Percentiles rank a stretch among this genome's conserved stretches.
Conservation (phyloP, 2,888 invertebrate species). For the Autographa pulchrina region DNA sequence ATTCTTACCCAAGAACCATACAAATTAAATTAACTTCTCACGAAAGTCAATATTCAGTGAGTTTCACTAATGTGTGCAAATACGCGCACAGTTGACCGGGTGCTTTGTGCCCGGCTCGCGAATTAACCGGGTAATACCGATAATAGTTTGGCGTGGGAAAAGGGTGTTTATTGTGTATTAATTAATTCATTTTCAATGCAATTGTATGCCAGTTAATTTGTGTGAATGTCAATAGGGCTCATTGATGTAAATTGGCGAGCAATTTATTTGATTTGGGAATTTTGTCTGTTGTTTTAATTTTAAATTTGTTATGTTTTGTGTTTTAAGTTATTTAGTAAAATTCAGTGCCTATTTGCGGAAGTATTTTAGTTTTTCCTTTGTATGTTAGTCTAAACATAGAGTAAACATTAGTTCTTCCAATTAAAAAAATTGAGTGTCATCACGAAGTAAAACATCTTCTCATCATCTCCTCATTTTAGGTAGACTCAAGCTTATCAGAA, state of each 20-base stretch:
- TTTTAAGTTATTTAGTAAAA: background rate
- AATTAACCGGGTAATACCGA: conserved; percentile 47
- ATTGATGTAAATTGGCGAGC: conserved; percentile 26
- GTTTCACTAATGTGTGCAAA: conserved; percentile 61
- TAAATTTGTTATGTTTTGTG: background rate
- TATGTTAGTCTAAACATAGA: no score
- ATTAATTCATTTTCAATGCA: conserved; percentile 52
- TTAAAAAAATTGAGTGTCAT: no score
- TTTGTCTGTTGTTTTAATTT: background rate
- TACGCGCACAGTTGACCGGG: conserved; percentile 38
- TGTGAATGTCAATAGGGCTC: conserved; percentile 42
- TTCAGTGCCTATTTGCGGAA: no score
- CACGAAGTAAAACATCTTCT: no score
- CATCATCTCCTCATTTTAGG: no score
- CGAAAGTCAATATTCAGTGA: conserved; percentile 68
- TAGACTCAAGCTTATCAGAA: no score
- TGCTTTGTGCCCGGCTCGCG: conserved; percentile 51
- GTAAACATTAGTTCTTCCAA: no score
- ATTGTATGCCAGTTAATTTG: conserved; percentile 40
- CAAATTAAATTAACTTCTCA: conserved; percentile 59
- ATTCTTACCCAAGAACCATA: conserved; percentile 21
- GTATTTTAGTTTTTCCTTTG: no score
- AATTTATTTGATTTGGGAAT: conserved; percentile 18
- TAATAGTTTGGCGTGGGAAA: conserved; percentile 58
- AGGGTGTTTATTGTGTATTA: conserved; percentile 26